Evolutionary conservation across 2,113 vertebrate genomes (phyloP).

Genomic region (Alaudala cheleensis): DNA sequence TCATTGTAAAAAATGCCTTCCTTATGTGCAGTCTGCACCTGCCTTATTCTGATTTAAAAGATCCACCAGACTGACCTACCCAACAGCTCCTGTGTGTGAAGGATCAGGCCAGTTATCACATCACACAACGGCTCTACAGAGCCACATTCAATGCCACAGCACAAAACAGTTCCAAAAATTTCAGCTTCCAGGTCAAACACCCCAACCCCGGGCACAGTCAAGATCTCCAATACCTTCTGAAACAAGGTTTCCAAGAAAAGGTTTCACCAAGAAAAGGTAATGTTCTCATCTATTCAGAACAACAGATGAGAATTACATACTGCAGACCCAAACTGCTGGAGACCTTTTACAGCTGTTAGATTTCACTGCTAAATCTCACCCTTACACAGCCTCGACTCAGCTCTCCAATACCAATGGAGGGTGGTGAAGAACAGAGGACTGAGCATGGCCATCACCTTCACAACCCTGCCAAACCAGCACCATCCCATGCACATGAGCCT

Average conservation of each 20-base stretch:
- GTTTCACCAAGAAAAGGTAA: accelerated
- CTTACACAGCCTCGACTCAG: not conserved
- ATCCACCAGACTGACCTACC: not conserved
- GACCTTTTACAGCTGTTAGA: not conserved
- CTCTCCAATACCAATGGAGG: accelerated
- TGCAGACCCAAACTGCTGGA: not conserved
- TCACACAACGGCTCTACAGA: not conserved
- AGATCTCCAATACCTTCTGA: not conserved
- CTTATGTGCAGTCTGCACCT: not conserved
- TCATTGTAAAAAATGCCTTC: not conserved
- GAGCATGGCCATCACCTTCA: accelerated
- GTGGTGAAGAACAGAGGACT: not conserved
- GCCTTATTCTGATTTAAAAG: not conserved
- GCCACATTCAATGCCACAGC: not conserved
- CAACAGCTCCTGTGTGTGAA: not conserved
- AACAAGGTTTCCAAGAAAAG: not conserved
- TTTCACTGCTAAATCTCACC: not conserved
- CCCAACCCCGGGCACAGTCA: not conserved
- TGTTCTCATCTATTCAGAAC: not conserved
- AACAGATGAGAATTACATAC: not conserved
- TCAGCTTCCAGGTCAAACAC: not conserved
- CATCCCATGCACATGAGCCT: accelerated
- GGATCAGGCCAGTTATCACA: not conserved
- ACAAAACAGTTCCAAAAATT: not conserved
- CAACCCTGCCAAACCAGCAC: not conserved